Conservation (phyloP, 64 coral and sea anemone genomes). For the Dendronephthya gigantea region DNA sequence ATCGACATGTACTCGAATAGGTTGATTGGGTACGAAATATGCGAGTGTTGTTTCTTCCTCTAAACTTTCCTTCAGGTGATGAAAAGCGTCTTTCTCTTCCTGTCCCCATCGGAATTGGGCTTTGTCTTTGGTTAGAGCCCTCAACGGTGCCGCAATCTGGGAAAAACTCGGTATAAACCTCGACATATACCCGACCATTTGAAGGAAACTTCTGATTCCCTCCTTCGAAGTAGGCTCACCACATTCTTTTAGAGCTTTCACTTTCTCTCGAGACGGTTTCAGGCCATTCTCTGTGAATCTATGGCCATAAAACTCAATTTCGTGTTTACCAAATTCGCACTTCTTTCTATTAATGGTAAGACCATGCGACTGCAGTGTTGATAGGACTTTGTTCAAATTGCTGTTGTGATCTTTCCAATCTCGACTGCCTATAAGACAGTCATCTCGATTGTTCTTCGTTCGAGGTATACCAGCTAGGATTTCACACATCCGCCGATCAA, state of each 20-base stretch:
- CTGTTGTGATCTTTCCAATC: neutral
- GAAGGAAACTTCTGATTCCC: too few species aligned
- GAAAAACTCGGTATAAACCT: too few species aligned
- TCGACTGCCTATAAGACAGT: neutral
- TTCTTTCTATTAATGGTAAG: neutral
- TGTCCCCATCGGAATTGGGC: too few species aligned
- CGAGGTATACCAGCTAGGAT: neutral
- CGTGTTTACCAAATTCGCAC: conserved; percentile 21
- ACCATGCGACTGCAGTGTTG: neutral
- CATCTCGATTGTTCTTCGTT: neutral
- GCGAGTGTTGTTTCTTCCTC: too few species aligned
- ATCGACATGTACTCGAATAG: neutral
- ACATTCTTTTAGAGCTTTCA: too few species aligned
- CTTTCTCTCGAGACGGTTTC: conserved; percentile 21
- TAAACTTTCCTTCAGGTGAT: too few species aligned
- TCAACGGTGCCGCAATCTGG: too few species aligned
- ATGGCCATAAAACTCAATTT: conserved; percentile 35
- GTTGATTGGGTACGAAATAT: neutral
- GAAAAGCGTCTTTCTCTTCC: too few species aligned
- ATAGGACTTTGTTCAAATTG: neutral
- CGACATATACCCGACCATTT: too few species aligned
- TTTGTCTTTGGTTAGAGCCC: too few species aligned
- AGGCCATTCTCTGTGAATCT: conserved; percentile 31
- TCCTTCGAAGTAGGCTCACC: too few species aligned
- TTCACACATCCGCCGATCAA: neutral